Conservation (phyloP, 2,888 invertebrate genomes). For the Tuberolachnus salignus region DNA sequence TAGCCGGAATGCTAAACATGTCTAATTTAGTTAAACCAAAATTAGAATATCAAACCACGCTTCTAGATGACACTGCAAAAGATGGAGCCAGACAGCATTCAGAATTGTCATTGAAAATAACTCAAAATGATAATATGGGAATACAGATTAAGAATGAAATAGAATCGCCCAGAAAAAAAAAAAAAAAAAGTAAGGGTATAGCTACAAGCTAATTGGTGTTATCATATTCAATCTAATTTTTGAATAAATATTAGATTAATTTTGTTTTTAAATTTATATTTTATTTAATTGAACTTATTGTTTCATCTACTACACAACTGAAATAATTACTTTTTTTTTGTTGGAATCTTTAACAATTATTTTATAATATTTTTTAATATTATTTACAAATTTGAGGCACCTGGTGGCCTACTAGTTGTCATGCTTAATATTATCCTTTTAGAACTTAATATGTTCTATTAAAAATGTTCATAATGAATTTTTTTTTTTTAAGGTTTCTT, state of each 20-base stretch:
- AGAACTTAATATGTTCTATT: too few species aligned
- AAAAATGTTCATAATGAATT: too few species aligned
- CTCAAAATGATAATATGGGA: background rate
- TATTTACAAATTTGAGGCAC: too few species aligned
- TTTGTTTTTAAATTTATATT: background rate
- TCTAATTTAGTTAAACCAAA: conserved; percentile 11
- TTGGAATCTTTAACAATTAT: too few species aligned
- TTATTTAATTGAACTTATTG: background rate
- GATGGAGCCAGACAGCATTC: conserved; percentile 14
- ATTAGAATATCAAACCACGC: background rate
- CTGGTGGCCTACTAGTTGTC: too few species aligned
- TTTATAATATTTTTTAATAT: too few species aligned
- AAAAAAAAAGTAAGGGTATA: conserved; percentile 25
- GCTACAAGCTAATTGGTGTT: background rate
- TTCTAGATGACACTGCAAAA: conserved; percentile 40
- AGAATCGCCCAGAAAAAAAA: conserved; percentile 5
- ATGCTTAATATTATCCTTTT: too few species aligned
- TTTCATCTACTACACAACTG: too few species aligned
- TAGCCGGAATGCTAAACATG: conserved; percentile 27
- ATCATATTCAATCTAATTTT: background rate
- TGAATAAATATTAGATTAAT: background rate
- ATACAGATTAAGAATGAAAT: background rate
- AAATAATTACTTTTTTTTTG: too few species aligned
- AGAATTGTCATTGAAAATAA: conserved; percentile 18
- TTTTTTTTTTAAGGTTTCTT: too few species aligned